A percentile compares a stretch with the other conserved stretches of the same genome.
These are phyloP conservation scores for Mola mola DNA, from an alignment of 2,113 vertebrate genomes.

Conservation along the genomic window DNA sequence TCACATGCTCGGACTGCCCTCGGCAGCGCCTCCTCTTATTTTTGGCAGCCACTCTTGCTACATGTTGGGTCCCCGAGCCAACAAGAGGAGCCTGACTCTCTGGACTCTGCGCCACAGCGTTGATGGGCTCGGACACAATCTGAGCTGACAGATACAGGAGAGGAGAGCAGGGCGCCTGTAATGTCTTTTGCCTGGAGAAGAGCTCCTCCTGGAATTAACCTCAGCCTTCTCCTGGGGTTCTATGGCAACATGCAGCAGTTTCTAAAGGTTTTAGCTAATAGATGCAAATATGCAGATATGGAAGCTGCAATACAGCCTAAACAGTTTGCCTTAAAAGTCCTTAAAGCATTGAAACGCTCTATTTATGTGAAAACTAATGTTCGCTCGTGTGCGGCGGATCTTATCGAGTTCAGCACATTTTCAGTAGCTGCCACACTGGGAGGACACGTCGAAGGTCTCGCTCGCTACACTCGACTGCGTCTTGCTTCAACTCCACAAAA, in stretches of 20 bases:
- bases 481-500: too few relatives aligned
- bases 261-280: background rate
- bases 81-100: conserved; percentile 47
- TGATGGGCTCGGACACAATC: conserved; percentile 50
- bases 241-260: background rate
- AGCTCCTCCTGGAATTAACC: background rate
- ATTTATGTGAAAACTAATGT: too few relatives aligned
- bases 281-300: background rate
- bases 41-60: conserved; percentile 31
- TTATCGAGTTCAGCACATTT: too few relatives aligned
- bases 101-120: conserved; percentile 32
- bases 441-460: too few relatives aligned
- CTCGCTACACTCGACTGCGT: too few relatives aligned
- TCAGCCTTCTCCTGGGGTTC: background rate
- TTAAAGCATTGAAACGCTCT: background rate
- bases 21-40: background rate
- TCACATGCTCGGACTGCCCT: conserved; percentile 3
- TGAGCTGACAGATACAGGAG: conserved; percentile 60
- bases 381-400: too few relatives aligned
- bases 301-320: background rate
- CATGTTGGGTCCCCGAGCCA: conserved; percentile 34
- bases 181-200: conserved; percentile 42
- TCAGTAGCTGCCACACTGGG: too few relatives aligned
- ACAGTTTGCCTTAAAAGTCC: background rate
- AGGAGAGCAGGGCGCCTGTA: conserved; percentile 18